Conservation (phyloP, 2,888 invertebrate species). For the Oasisia sp. region DNA sequence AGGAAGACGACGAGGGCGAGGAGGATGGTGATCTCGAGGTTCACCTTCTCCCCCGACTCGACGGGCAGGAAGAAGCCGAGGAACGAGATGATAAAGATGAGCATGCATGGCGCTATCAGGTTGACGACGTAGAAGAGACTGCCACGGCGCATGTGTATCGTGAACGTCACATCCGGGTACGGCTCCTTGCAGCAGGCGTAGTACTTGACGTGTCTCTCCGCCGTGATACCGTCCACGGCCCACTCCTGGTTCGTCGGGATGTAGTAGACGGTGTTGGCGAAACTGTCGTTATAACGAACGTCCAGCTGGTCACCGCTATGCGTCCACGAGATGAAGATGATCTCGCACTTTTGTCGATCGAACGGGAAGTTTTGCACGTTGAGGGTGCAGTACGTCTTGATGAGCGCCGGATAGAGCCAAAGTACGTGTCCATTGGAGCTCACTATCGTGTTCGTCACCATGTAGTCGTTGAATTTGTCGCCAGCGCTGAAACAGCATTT, state of each 20-base stretch:
- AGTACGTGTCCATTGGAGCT: slow-evolving; percentile 67
- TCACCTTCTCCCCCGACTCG: slow-evolving; percentile 47
- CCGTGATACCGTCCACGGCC: slow-evolving; percentile 46
- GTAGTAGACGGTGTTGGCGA: slow-evolving; percentile 68
- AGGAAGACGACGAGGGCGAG: slow-evolving; percentile 41
- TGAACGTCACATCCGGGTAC: slow-evolving; percentile 52
- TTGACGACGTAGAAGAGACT: slow-evolving; percentile 51
- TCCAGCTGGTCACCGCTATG: slow-evolving; percentile 66
- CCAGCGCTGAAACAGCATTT: slow-evolving; percentile 41
- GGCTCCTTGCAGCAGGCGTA: slow-evolving; percentile 51
- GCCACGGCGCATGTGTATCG: slow-evolving; percentile 49
- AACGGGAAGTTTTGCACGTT: slow-evolving; percentile 69
- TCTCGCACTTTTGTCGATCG: slow-evolving; percentile 67
- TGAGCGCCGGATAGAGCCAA: slow-evolving; percentile 68
- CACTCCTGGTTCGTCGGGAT: slow-evolving; percentile 86
- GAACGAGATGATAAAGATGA: slow-evolving; percentile 50
- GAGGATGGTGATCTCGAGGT: slow-evolving; percentile 36
- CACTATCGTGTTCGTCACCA: slow-evolving; percentile 68
- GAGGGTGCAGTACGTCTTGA: slow-evolving; percentile 67
- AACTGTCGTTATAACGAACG: slow-evolving; percentile 41
- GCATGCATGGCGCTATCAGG: slow-evolving; percentile 49
- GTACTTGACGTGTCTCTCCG: slow-evolving; percentile 41
- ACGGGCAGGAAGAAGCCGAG: slow-evolving; percentile 52
- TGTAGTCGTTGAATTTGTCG: slow-evolving; percentile 50
- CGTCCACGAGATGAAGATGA: slow-evolving; percentile 69